phyloP scores from a whole-genome alignment of 2,888 invertebrate species.

The Dendrolimus pini region DNA sequence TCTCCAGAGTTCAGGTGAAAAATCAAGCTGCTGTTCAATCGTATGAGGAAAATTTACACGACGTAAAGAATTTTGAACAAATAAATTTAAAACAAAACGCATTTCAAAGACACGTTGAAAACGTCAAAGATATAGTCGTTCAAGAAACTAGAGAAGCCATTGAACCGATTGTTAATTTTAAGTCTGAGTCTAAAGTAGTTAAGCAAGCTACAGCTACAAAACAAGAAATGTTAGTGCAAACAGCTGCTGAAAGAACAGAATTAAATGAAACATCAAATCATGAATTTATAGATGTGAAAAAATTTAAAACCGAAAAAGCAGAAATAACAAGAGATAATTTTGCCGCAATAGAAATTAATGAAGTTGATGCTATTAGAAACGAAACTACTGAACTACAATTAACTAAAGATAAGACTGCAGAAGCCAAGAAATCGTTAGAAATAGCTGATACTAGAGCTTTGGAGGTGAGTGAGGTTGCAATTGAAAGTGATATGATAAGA shows the following conservation, averaged over 20 bases:
- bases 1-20: not conserved
- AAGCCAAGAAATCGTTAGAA: conserved; percentile 3
- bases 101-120: too few relatives aligned
- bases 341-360: conserved; percentile 5
- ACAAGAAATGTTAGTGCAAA: conserved; percentile 14
- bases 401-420: conserved; percentile 10
- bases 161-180: conserved; percentile 17
- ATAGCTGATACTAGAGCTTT: not conserved
- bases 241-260: conserved; percentile 24
- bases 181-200: conserved; percentile 6
- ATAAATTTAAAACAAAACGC: not conserved
- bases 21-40: conserved; percentile 16
- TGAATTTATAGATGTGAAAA: conserved; percentile 19
- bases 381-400: conserved; percentile 9
- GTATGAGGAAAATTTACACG: conserved; percentile 13
- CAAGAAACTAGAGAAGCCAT: conserved; percentile 19
- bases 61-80: conserved; percentile 18
- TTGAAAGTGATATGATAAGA: not conserved
- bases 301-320: conserved; percentile 21
- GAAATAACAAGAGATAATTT: not conserved
- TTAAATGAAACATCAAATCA: conserved; percentile 20
- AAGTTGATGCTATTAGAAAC: conserved; percentile 9
- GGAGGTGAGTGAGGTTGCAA: conserved; percentile 1
- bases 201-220: conserved; percentile 8
- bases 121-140: conserved; percentile 10